Percentiles rank a stretch among this genome's conserved stretches.
These are phyloP conservation scores for Epirrhoe tristata DNA, from an alignment of 2,888 invertebrate genomes.

Conservation along the genomic window DNA sequence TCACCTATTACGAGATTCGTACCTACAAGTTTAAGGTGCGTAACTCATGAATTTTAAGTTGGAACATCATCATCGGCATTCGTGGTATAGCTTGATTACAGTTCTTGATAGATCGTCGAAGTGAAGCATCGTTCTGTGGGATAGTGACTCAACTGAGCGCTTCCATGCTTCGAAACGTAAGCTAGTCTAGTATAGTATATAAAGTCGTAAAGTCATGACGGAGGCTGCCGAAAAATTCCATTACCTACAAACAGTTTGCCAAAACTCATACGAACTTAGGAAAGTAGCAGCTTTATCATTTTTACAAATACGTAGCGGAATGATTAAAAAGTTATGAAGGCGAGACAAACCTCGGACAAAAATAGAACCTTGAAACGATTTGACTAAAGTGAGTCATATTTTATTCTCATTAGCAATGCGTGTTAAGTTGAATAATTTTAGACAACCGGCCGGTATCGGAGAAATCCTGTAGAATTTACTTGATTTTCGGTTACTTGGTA, in stretches of 20 bases:
- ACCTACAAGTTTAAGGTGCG: background rate
- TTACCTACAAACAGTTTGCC: too few relatives aligned
- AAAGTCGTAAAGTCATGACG: too few relatives aligned
- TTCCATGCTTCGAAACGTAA: too few relatives aligned
- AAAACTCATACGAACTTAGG: too few relatives aligned
- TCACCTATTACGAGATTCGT: background rate
- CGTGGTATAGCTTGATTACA: background rate
- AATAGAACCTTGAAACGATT: slow-evolving; percentile 22
- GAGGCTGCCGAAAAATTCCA: too few relatives aligned
- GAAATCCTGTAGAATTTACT: slow-evolving; percentile 9
- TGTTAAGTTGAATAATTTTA: slow-evolving; percentile 22
- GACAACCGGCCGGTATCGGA: slow-evolving; percentile 8
- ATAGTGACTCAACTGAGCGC: too few relatives aligned
- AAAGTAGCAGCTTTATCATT: too few relatives aligned
- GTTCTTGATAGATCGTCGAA: background rate
- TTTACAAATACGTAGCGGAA: background rate
- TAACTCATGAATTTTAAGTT: too few relatives aligned
- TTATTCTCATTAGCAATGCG: slow-evolving; percentile 18
- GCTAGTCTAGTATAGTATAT: too few relatives aligned
- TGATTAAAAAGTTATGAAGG: background rate
- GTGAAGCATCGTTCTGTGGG: too few relatives aligned
- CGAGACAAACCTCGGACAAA: slow-evolving; percentile 13
- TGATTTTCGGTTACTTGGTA: background rate
- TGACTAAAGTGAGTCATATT: slow-evolving; percentile 22
- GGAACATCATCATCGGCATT: too few relatives aligned